phyloP scores from a whole-genome alignment of 23 tunicate genomes.

The Aplidium turbinatum region DNA sequence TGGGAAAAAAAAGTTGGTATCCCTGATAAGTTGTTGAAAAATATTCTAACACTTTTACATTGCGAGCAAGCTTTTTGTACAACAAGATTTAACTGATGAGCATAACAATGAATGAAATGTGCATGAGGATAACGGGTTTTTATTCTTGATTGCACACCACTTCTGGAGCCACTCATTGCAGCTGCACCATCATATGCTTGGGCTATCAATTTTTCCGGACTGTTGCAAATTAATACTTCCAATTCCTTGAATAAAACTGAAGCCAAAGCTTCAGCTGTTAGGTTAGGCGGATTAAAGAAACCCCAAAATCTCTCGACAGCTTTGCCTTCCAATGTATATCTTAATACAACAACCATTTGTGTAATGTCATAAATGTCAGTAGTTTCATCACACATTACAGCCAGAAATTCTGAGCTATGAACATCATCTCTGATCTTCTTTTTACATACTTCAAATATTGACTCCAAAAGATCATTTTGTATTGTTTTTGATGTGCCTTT shows the following conservation, averaged over 20 bases:
- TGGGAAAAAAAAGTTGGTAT: background rate
- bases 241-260: conserved; percentile 8
- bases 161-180: conserved; percentile 8
- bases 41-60: conserved; percentile 2
- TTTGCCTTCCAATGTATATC: conserved; percentile 15
- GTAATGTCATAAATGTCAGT: conserved; percentile 15
- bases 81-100: conserved; percentile 4
- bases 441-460: background rate
- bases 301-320: conserved; percentile 7
- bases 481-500: conserved; percentile 10
- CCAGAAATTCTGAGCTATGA: conserved; percentile 2
- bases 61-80: conserved; percentile 3
- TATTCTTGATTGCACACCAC: conserved; percentile 15
- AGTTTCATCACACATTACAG: conserved; percentile 26
- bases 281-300: conserved; percentile 23
- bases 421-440: conserved; percentile 2
- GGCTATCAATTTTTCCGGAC: conserved; percentile 2
- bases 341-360: conserved; percentile 16
- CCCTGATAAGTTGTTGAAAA: conserved; percentile 20
- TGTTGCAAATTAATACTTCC: background rate
- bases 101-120: conserved; percentile 15
- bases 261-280: conserved; percentile 16
- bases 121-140: conserved; percentile 8
- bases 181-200: conserved; percentile 31
- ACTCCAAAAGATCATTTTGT: conserved; percentile 11